Evolutionary conservation across 2,797 vertebrate genomes (phyloP).

Genomic region (Lycodopsis pacificus): DNA sequence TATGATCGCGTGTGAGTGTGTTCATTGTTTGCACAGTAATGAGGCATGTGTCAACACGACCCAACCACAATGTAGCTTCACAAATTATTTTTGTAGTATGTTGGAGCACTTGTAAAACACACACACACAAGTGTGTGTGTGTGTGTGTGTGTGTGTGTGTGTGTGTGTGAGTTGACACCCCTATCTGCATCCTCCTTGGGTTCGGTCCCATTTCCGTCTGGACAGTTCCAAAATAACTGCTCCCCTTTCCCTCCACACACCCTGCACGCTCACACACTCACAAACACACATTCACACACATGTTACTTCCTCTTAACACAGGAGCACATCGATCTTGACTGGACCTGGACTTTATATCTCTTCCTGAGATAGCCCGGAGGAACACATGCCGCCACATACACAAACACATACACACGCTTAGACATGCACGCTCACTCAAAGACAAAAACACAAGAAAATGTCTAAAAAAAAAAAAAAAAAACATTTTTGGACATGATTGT

Average conservation of each 20-base stretch:
- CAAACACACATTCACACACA: conserved; percentile 55
- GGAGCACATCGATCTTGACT: conserved; percentile 91
- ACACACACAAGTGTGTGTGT: conserved; percentile 20
- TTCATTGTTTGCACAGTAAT: conserved; percentile 47
- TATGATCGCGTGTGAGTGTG: conserved; percentile 9
- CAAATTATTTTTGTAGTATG: conserved; percentile 18
- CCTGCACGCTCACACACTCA: conserved; percentile 46
- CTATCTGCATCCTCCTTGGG: conserved; percentile 91
- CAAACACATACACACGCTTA: conserved; percentile 11
- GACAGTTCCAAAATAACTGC: conserved; percentile 91
- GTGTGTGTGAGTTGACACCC: conserved; percentile 66
- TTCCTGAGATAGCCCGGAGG: conserved; percentile 87
- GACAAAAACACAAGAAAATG: not conserved
- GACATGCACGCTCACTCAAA: not conserved
- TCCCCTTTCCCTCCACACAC: conserved; percentile 76
- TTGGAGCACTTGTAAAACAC: conserved; percentile 16
- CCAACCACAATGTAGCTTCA: conserved; percentile 55
- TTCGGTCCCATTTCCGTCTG: conserved; percentile 90
- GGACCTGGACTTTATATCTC: conserved; percentile 90
- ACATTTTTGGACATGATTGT: not conserved
- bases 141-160: not conserved
- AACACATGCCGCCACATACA: conserved; percentile 28
- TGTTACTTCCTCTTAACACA: conserved; percentile 88
- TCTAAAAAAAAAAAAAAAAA: not conserved
- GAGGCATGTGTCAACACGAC: conserved; percentile 70